Percentiles rank a stretch among this genome's conserved stretches.
Evolutionary conservation across 2,888 invertebrate genomes (phyloP).

Genomic region (Thysanoteuthis rhombus): DNA sequence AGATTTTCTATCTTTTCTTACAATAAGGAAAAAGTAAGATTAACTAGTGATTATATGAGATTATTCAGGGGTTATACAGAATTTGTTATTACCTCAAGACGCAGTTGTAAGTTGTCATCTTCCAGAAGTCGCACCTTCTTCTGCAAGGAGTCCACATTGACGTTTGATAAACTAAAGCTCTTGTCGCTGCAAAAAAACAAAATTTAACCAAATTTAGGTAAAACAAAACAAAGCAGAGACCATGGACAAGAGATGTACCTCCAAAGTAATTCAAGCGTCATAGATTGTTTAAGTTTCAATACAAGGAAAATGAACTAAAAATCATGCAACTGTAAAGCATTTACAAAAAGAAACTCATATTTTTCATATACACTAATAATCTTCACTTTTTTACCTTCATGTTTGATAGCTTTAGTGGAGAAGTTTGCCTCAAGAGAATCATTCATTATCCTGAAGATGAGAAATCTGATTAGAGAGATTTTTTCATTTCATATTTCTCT

Average conservation of each 20-base stretch:
- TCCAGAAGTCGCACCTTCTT: conserved; percentile 85
- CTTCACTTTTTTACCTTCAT: too few species aligned
- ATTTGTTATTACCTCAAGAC: conserved; percentile 76
- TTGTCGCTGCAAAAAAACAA: conserved; percentile 30
- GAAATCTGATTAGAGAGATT: too few species aligned
- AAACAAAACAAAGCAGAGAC: background rate
- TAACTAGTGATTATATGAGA: background rate
- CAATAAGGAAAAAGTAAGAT: background rate
- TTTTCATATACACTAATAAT: too few species aligned
- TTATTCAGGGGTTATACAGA: background rate
- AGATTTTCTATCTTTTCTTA: too few species aligned
- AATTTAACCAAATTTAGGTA: background rate
- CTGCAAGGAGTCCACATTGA: conserved; percentile 81
- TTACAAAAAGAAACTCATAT: too few species aligned
- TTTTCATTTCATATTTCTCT: too few species aligned
- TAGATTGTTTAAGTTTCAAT: too few species aligned
- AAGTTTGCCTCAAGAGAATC: too few species aligned
- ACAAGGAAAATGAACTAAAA: background rate
- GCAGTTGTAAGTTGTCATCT: conserved; percentile 87
- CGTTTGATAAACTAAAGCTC: conserved; percentile 30
- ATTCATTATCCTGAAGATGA: too few species aligned
- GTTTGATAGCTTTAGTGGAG: too few species aligned
- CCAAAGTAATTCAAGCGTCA: background rate
- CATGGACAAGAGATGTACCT: background rate
- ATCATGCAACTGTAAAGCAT: background rate